phyloP scores from a whole-genome alignment of 2,888 invertebrate species.

The Xanthorhoe designata region DNA sequence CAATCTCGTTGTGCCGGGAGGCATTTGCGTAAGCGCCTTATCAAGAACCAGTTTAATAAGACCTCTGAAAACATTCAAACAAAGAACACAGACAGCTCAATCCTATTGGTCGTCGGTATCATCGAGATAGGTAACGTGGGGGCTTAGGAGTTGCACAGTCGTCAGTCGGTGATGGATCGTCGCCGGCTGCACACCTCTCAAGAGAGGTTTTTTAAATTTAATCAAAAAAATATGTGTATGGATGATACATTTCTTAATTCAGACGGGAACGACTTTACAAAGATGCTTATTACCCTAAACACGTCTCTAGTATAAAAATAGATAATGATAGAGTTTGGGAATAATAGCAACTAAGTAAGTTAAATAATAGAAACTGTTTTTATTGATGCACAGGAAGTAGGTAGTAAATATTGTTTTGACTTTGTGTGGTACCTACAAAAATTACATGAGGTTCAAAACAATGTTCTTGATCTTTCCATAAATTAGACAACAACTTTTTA shows the following conservation, averaged over 20 bases:
- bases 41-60: slow-evolving; percentile 57
- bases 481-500: not conserved
- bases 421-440: not conserved
- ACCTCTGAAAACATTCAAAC: slow-evolving; percentile 35
- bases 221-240: not conserved
- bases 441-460: not conserved
- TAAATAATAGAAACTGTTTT: not conserved
- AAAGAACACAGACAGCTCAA: slow-evolving; percentile 48
- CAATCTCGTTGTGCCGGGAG: slow-evolving; percentile 68
- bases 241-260: not conserved
- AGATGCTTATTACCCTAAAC: not conserved
- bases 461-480: not conserved
- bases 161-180: slow-evolving; percentile 80
- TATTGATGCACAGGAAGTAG: no score
- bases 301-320: no score
- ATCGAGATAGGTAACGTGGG: slow-evolving; percentile 68
- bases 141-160: slow-evolving; percentile 53
- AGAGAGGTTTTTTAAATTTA: slow-evolving; percentile 47
- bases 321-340: not conserved
- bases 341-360: not conserved
- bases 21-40: slow-evolving; percentile 80
- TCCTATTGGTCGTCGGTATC: slow-evolving; percentile 62
- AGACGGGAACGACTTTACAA: not conserved
- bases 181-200: slow-evolving; percentile 67
- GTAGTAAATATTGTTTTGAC: not conserved